Evolutionary conservation across 2,888 invertebrate genomes (phyloP).

Genomic region (Thera britannica): DNA sequence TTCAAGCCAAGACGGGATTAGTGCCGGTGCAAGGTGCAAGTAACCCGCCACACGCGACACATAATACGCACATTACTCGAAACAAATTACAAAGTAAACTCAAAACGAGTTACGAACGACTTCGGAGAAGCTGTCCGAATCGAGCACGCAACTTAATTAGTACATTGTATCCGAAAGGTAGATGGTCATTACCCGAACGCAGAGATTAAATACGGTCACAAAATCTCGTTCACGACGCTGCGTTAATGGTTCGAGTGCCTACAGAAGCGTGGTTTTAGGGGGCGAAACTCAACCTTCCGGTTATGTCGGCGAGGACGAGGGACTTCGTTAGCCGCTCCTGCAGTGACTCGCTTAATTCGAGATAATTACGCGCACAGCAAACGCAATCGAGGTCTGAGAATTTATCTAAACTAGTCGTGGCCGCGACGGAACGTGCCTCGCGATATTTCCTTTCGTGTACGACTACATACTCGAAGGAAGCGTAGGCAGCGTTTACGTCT

Average conservation of each 20-base stretch:
- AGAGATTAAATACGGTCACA: slow-evolving; percentile 63
- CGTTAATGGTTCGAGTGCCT: slow-evolving; percentile 58
- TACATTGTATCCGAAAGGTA: slow-evolving; percentile 55
- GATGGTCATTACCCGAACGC: slow-evolving; percentile 55
- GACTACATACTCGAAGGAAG: slow-evolving; percentile 49
- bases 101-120: slow-evolving; percentile 41
- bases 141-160: slow-evolving; percentile 57
- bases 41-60: slow-evolving; percentile 62
- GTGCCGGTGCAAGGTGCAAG: slow-evolving; percentile 64
- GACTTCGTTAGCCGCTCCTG: slow-evolving; percentile 74
- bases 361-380: slow-evolving; percentile 75
- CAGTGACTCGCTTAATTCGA: slow-evolving; percentile 80
- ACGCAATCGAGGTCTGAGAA: slow-evolving; percentile 69
- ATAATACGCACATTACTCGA: slow-evolving; percentile 52
- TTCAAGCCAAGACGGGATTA: slow-evolving; percentile 64
- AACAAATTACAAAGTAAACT: slow-evolving; percentile 54
- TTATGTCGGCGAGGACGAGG: slow-evolving; percentile 63
- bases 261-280: slow-evolving; percentile 59
- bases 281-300: slow-evolving; percentile 77
- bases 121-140: slow-evolving; percentile 52
- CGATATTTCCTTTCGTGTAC: slow-evolving; percentile 53
- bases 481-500: slow-evolving; percentile 62
- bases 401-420: slow-evolving; percentile 63
- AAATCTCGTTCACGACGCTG: slow-evolving; percentile 64
- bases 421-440: slow-evolving; percentile 49